These are phyloP conservation scores for Bufo bufo DNA, from an alignment of 2,113 vertebrate species.

Conservation along the genomic window DNA sequence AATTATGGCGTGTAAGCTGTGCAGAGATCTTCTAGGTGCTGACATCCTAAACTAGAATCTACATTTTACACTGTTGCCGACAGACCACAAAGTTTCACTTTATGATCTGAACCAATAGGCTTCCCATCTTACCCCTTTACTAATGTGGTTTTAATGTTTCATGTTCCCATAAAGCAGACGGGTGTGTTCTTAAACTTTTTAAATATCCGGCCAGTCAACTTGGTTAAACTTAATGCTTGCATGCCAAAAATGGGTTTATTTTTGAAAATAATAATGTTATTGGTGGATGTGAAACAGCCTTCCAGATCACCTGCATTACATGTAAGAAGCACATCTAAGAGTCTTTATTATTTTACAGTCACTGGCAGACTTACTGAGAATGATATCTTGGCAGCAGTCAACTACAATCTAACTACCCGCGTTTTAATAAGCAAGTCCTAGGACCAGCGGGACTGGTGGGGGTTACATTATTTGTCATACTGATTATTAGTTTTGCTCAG, in stretches of 20 bases:
- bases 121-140: neutral
- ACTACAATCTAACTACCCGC: neutral
- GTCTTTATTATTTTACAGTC: neutral
- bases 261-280: slow-evolving; percentile 1
- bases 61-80: neutral
- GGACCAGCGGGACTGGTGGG: neutral
- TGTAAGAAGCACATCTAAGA: neutral
- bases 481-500: neutral
- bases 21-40: no score
- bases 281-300: neutral
- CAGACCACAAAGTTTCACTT: neutral
- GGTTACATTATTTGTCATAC: neutral
- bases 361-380: neutral
- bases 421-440: neutral
- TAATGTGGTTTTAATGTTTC: slow-evolving; percentile 30
- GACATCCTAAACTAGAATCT: neutral
- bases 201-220: slow-evolving; percentile 1
- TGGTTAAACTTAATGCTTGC: neutral
- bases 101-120: neutral
- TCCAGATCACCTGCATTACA: slow-evolving; percentile 19
- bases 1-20: no score
- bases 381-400: neutral
- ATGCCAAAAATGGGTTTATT: neutral
- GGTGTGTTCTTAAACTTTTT: slow-evolving; percentile 1
- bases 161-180: neutral